Conservation (phyloP, 2,113 vertebrate species). For the Indicator maculatus region DNA sequence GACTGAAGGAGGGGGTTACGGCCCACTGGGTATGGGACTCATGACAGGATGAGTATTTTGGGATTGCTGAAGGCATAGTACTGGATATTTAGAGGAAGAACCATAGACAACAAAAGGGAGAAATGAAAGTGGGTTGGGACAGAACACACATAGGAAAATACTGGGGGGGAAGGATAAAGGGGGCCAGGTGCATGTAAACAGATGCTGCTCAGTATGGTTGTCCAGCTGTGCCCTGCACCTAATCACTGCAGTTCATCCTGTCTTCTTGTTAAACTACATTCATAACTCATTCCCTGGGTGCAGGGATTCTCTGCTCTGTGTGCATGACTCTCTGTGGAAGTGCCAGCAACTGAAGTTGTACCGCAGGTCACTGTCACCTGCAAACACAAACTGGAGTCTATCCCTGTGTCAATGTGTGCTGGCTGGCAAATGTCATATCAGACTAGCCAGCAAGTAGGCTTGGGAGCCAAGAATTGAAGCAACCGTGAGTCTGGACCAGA, state of each 20-base stretch:
- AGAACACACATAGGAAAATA: background rate
- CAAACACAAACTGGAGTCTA: background rate
- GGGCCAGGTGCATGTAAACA: background rate
- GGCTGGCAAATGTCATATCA: background rate
- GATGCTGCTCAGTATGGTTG: background rate
- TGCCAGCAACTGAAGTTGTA: background rate
- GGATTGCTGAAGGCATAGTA: background rate
- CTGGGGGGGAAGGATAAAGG: background rate
- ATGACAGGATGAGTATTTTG: background rate
- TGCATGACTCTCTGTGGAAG: background rate
- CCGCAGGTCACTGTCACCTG: rapidly evolving
- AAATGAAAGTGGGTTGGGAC: background rate
- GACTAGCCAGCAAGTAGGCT: background rate
- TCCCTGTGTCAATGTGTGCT: rapidly evolving
- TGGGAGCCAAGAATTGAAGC: background rate
- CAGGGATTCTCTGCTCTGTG: background rate
- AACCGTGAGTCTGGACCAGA: background rate
- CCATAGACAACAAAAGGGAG: background rate
- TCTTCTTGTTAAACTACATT: background rate
- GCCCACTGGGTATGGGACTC: background rate
- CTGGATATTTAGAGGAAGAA: background rate
- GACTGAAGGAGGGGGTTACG: background rate
- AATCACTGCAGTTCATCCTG: background rate
- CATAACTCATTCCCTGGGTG: background rate
- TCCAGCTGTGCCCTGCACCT: background rate